Conservation (phyloP, 2,113 vertebrate genomes). For the Syngnathus floridae region DNA sequence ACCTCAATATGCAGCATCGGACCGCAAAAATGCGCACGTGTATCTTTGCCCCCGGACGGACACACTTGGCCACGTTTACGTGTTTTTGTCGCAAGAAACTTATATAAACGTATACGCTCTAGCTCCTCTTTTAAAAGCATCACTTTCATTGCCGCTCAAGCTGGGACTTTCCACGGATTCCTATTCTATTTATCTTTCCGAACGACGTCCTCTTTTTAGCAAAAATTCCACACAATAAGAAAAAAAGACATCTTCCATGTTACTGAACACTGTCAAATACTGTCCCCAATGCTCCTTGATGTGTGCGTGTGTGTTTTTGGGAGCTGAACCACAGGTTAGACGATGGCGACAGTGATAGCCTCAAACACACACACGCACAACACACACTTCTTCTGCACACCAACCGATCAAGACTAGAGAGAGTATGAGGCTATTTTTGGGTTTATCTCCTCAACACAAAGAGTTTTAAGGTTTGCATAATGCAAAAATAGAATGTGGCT, state of each 20-base stretch:
- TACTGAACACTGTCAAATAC: conserved; percentile 41
- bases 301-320: conserved; percentile 19
- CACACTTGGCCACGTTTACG: conserved; percentile 25
- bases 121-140: conserved; percentile 40
- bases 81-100: conserved; percentile 39
- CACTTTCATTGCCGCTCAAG: conserved; percentile 62
- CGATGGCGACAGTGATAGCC: conserved; percentile 5
- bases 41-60: conserved; percentile 18
- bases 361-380: conserved; percentile 22
- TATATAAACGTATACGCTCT: conserved; percentile 41
- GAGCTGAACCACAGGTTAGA: conserved; percentile 43
- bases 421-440: conserved; percentile 55
- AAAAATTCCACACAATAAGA: conserved; percentile 56
- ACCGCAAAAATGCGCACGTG: conserved; percentile 46
- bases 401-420: conserved; percentile 50
- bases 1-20: conserved; percentile 28
- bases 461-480: conserved; percentile 53
- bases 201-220: conserved; percentile 64
- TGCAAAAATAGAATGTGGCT: conserved; percentile 59
- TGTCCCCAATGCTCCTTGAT: conserved; percentile 40
- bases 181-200: conserved; percentile 70
- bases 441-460: conserved; percentile 54
- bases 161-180: conserved; percentile 71
- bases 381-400: conserved; percentile 8
- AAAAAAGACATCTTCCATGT: conserved; percentile 55